Evolutionary conservation across 2,113 vertebrate genomes (phyloP).

Genomic region (Macrotis lagotis): DNA sequence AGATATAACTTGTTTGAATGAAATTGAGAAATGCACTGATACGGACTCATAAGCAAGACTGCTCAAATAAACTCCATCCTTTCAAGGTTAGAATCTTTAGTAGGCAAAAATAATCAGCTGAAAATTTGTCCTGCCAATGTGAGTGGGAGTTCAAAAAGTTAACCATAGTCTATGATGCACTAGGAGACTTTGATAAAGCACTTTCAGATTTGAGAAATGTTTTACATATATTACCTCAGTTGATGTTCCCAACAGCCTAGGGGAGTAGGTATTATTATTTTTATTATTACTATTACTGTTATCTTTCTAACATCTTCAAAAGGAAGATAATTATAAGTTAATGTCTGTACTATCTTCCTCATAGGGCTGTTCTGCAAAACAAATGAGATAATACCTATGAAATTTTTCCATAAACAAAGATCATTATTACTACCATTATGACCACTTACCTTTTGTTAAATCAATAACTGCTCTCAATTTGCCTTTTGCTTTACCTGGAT

Average conservation of each 20-base stretch:
- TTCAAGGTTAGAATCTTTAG: neutral
- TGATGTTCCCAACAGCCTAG: neutral
- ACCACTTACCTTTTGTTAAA: neutral
- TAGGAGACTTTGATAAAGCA: neutral
- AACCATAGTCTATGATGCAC: neutral
- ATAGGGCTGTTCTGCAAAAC: neutral
- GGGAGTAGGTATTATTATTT: neutral
- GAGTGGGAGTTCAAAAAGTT: neutral
- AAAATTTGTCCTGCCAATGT: neutral
- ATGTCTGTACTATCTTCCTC: neutral
- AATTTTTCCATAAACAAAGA: neutral
- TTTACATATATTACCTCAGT: neutral
- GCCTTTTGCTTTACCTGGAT: neutral
- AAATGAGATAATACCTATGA: neutral
- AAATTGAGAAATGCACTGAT: neutral
- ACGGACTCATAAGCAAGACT: neutral
- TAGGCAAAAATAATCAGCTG: neutral
- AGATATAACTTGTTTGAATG: neutral
- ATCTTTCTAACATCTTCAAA: no score
- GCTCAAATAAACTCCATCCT: neutral
- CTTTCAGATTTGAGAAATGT: neutral
- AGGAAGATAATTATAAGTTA: neutral
- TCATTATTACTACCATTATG: neutral
- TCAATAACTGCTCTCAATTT: slow-evolving; percentile 1
- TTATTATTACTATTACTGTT: no score